Conservation (phyloP, 2,113 vertebrate species). For the Otus sunia region DNA sequence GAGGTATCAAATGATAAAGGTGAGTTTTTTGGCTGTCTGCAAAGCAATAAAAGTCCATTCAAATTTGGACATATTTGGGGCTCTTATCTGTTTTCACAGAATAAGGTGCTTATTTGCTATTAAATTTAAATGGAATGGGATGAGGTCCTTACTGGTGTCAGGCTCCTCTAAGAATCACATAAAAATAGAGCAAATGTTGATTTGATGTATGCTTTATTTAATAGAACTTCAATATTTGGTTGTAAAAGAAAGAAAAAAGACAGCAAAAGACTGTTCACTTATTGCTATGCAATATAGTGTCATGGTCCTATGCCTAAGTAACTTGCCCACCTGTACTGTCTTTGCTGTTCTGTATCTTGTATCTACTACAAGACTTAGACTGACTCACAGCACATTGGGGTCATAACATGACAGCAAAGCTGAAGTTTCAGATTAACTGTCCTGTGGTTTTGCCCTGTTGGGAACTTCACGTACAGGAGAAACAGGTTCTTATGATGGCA, state of each 20-base stretch:
- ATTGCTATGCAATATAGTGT: neutral
- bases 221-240: neutral
- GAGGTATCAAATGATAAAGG: neutral
- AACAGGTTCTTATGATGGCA: neutral
- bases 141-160: neutral
- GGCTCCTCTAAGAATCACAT: neutral
- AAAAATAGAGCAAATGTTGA: neutral
- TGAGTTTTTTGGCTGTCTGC: rapidly evolving
- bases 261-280: neutral
- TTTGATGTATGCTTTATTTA: neutral
- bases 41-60: neutral
- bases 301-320: neutral
- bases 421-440: neutral
- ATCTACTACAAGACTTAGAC: neutral
- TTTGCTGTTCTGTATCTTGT: neutral
- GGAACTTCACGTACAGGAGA: neutral
- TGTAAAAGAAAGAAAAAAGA: neutral
- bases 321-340: neutral
- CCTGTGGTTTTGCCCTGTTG: neutral
- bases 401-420: neutral
- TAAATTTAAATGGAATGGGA: neutral
- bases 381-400: neutral
- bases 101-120: neutral
- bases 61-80: neutral
- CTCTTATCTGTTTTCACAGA: neutral